Evolutionary conservation across 2,797 vertebrate species (phyloP).

Genomic region (Rhadinocentrus ornatus): DNA sequence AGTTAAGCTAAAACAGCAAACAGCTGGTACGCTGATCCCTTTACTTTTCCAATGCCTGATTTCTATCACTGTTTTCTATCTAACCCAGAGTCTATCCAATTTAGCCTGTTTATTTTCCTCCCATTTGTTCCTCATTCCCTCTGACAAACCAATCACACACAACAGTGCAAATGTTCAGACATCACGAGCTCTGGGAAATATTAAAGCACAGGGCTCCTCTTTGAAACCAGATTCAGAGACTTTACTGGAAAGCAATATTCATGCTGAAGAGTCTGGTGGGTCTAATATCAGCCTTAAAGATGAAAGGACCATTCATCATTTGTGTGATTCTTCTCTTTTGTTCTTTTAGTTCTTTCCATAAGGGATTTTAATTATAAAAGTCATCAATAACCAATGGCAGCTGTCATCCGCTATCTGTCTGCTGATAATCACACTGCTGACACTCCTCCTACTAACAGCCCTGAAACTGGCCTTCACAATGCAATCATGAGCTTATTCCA

Average conservation of each 20-base stretch:
- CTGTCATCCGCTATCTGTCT: constrained; percentile 83
- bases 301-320: constrained; percentile 82
- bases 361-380: constrained; percentile 85
- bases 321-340: constrained; percentile 77
- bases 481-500: constrained; percentile 28
- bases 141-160: constrained; percentile 19
- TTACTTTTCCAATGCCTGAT: constrained; percentile 34
- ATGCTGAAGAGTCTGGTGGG: constrained; percentile 55
- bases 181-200: constrained; percentile 50
- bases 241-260: constrained; percentile 69
- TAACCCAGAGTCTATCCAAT: constrained; percentile 29
- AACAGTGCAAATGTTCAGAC: constrained; percentile 16
- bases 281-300: constrained; percentile 74
- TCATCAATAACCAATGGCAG: constrained; percentile 85
- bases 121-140: constrained; percentile 10
- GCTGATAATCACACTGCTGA: constrained; percentile 73
- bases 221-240: constrained; percentile 72
- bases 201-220: constrained; percentile 57
- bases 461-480: constrained; percentile 40
- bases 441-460: constrained; percentile 58
- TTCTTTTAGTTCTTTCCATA: constrained; percentile 73
- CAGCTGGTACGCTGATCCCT: constrained; percentile 8
- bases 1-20: constrained; percentile 23
- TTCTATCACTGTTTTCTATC: constrained; percentile 33
- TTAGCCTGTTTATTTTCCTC: constrained; percentile 30